phyloP scores from a whole-genome alignment of 2,888 invertebrate genomes.

The Pseudoips prasinana region DNA sequence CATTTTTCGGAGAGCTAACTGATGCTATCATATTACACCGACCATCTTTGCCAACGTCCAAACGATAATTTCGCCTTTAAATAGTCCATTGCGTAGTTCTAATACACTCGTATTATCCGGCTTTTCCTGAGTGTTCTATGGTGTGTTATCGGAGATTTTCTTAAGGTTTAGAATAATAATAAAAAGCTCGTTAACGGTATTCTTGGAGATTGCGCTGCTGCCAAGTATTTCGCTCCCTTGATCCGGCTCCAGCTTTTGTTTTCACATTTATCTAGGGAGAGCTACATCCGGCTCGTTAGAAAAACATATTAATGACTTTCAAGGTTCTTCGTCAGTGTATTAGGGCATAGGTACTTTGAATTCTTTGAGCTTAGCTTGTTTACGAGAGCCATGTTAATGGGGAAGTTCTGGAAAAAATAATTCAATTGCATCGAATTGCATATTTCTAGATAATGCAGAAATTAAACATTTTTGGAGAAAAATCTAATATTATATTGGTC shows the following conservation, averaged over 20 bases:
- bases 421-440: too few species aligned
- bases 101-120: constrained; percentile 2
- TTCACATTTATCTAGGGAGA: constrained; percentile 38
- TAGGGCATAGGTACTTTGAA: too few species aligned
- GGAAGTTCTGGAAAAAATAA: too few species aligned
- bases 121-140: constrained; percentile 8
- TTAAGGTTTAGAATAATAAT: constrained; percentile 27
- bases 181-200: constrained; percentile 39
- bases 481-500: too few species aligned
- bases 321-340: constrained; percentile 7
- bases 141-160: constrained; percentile 6
- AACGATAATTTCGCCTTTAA: constrained; percentile 14
- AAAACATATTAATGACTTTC: constrained; percentile 14
- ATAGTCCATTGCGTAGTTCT: constrained; percentile 14
- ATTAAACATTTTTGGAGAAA: too few species aligned
- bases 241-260: constrained; percentile 49
- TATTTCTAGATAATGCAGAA: too few species aligned
- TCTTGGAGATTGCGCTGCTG: constrained; percentile 51
- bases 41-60: constrained; percentile 15
- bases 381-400: too few species aligned
- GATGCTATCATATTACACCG: constrained; percentile 25
- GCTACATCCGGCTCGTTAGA: constrained; percentile 34
- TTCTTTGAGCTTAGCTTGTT: too few species aligned
- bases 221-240: constrained; percentile 58
- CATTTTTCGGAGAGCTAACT: constrained; percentile 9